A percentile compares a stretch with the other conserved stretches of the same genome.
These are phyloP conservation scores for Catharus bicknelli DNA, from an alignment of 2,113 vertebrate species.

Conservation along the genomic window DNA sequence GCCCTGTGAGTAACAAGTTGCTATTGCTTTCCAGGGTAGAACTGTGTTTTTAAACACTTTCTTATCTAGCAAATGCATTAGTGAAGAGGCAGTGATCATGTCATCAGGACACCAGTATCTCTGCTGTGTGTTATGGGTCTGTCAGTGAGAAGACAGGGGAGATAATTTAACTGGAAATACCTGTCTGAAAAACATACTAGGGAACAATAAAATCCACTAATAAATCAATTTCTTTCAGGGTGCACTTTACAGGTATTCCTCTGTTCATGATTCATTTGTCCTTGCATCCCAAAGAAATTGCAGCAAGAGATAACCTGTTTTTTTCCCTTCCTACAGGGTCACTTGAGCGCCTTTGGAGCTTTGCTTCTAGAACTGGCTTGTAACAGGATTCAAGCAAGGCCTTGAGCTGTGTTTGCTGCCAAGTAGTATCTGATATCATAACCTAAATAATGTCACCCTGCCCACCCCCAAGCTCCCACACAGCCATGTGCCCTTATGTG, in stretches of 20 bases:
- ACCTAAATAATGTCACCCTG: background rate
- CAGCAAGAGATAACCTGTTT: background rate
- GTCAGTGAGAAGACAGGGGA: background rate
- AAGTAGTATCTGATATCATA: background rate
- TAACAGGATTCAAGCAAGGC: background rate
- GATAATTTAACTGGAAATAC: background rate
- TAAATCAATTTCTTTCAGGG: background rate
- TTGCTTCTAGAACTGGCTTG: background rate
- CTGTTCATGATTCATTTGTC: background rate
- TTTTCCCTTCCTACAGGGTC: background rate
- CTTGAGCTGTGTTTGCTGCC: background rate
- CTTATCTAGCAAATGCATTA: background rate
- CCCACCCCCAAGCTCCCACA: background rate
- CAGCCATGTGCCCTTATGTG: background rate
- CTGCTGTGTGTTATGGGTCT: background rate
- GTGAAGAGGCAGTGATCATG: background rate
- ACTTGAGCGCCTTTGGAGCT: background rate
- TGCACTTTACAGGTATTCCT: background rate
- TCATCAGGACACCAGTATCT: fast-evolving
- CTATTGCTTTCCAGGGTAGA: background rate
- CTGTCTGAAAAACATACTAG: background rate
- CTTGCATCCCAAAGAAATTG: background rate
- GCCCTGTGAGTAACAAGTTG: background rate
- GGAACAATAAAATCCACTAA: background rate
- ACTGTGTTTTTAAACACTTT: background rate